Base-by-base conservation (phyloP, 2,113 vertebrate species). In the Cepphus grylle region DNA sequence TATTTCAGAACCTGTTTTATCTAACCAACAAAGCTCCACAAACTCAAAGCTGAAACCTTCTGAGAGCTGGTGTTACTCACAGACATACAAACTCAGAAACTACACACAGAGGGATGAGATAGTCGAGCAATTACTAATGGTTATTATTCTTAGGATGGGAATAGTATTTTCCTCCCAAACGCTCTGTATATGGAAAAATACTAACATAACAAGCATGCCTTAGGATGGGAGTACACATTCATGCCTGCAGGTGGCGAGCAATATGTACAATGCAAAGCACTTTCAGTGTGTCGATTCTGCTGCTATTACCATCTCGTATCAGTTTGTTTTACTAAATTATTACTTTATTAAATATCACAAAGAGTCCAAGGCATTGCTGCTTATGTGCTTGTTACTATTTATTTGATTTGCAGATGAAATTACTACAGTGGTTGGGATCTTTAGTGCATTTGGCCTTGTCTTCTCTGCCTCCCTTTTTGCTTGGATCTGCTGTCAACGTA, bases 401-500 rank as follows among this genome's bases (percentile, higher is more conserved):
- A 93, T 97, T 97, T 97, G 84, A 92, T 98, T 97, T 96, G 42
- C 97, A 99, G 99, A 99, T 97, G 99, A 99, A 98, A 98, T 99
- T 88, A 99, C 99, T 70, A 97, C 98, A 26, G 98, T 99, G 32
- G 99, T 99, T 96, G 99, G 99, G 34, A 98, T 99, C 97, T 98
- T 99, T 98, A 99, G 99, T 93, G 98, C 99, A 76, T 99, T 99
- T 93, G 99, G 99, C 94, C 98, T 99, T 58, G 98, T 99, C 97
- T 99, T 99, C 98, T 99, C 98, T 67, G 98, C 99, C 55, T 99
- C 99, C 45, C 98, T 99, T 58, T 99, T 99, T 93, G 98, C 99
- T 34, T 99, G 99, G 99, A 99, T 99, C 97, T 99, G 99, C 97
- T 99, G 99, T 94, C 99, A 99, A 85, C 99, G 99, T 90, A 99